These are phyloP conservation scores for Gorsachius goisagi DNA, from an alignment of 2,113 vertebrate genomes.

Conservation along the genomic window DNA sequence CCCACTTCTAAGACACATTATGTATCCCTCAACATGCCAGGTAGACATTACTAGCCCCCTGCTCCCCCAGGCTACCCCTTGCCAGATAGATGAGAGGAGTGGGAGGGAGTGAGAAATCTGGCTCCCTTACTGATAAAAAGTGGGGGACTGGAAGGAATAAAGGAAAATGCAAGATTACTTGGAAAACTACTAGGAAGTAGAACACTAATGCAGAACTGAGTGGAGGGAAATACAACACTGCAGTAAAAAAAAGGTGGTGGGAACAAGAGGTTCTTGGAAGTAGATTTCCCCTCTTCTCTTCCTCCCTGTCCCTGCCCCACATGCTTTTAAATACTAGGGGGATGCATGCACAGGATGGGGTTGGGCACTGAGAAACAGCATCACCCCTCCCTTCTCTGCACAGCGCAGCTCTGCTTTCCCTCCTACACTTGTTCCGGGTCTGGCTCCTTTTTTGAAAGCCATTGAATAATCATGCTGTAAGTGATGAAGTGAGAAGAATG, in stretches of 20 bases:
- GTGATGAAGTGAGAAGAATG: background rate
- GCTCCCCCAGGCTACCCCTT: background rate
- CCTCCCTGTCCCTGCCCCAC: background rate
- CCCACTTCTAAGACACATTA: background rate
- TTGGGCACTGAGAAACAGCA: background rate
- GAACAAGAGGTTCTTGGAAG: background rate
- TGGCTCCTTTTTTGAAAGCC: background rate
- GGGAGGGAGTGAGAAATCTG: background rate
- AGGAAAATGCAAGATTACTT: background rate
- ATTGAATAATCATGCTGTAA: background rate
- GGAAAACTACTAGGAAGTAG: background rate
- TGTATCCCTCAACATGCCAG: background rate
- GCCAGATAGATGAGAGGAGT: background rate
- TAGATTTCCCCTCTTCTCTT: background rate
- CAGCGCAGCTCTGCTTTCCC: background rate
- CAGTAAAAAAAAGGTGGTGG: background rate
- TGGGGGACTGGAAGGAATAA: background rate
- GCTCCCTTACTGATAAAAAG: background rate
- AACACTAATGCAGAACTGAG: background rate
- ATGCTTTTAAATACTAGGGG: background rate
- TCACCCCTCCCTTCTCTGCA: background rate
- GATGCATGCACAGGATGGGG: background rate
- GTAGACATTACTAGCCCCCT: background rate
- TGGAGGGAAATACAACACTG: background rate
- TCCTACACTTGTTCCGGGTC: background rate